Evolutionary conservation across 53 echinoderm and acorn worm genomes (phyloP), one percentile per base, ranked within the genome.

Genomic region (Holothuria scabra): DNA sequence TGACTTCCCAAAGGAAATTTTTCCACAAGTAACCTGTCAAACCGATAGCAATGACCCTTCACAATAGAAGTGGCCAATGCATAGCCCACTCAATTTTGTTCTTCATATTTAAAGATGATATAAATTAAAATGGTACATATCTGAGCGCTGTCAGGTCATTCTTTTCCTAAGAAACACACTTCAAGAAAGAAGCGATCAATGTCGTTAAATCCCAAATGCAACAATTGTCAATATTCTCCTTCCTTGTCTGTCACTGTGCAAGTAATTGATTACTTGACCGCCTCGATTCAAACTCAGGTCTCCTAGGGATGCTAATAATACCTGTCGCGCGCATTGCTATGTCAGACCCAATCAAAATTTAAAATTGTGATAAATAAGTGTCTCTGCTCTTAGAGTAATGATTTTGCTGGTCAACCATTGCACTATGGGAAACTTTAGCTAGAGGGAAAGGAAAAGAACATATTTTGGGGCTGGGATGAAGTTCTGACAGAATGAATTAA

Each of bases 181-280:
- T 52, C 18, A 18, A 52, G 52, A 8, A 8, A 69, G 19, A 10
- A 37, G 69, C 69, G 38, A 69, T 69, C 69, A 69, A 69, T 69
- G 69, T 69, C 21, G 4, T n/a, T 37, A 69, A 69, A 37, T 69
- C 69, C 69, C 69, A 20, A 33, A 69, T 69, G 69, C 69, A 69
- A 69, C 69, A 69, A 41, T 34, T 69, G 69, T 32, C 34, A 41
- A 69, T 69, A 38, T 69, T 69, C 69, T 41, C 31, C 69, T 69
- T 41, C 38, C 69, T 69, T 11, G 38, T 34, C 69, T 22, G 34
- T 69, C 69, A 69, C 69, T 69, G 69, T 33, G 34, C 38, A 33
- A 69, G 30, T 69, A 69, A 69, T 69, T 69, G 69, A 69, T 69
- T 69, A 69, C 34, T 69, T 69, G 69, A 69, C 46, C 72, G n/a